A percentile compares a stretch with the other conserved stretches of the same genome.
Evolutionary conservation across 2,113 vertebrate species (phyloP).

Genomic region (Peromyscus maniculatus): DNA sequence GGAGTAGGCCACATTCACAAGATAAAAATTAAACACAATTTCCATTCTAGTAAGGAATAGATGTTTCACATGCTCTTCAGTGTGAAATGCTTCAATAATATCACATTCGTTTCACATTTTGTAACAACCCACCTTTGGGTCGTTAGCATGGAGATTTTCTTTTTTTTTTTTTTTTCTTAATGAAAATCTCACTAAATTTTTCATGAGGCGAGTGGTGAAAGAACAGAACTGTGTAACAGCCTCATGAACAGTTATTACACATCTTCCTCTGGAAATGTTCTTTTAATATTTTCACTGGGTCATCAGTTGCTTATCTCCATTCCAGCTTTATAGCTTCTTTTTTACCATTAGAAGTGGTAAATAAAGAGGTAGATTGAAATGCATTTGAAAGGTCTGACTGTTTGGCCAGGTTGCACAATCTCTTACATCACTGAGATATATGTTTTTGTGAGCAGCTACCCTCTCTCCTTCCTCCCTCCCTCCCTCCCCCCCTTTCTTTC

Average conservation of each 20-base stretch:
- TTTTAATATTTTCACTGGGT: constrained; percentile 10
- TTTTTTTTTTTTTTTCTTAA: constrained; percentile 63
- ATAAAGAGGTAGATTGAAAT: constrained; percentile 69
- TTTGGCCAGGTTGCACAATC: constrained; percentile 27
- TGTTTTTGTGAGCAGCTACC: not conserved
- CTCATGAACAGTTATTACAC: constrained; percentile 63
- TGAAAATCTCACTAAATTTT: constrained; percentile 81
- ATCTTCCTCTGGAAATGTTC: not conserved
- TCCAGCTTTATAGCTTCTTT: constrained; percentile 45
- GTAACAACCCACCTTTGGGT: constrained; percentile 74
- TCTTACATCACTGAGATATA: not conserved
- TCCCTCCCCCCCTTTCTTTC: not conserved
- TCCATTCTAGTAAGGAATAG: constrained; percentile 51
- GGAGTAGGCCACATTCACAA: constrained; percentile 49
- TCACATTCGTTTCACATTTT: constrained; percentile 71
- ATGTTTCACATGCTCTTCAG: constrained; percentile 67
- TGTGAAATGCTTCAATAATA: constrained; percentile 72
- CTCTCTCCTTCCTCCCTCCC: not conserved
- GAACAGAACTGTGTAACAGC: constrained; percentile 60
- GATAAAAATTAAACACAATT: constrained; percentile 72
- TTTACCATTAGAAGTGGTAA: constrained; percentile 48
- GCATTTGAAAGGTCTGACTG: not conserved
- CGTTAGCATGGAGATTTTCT: constrained; percentile 57
- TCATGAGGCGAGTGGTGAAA: constrained; percentile 64
- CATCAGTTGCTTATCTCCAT: constrained; percentile 43